Conservation (phyloP, 2,797 vertebrate genomes). For the Heterohyrax brucei region DNA sequence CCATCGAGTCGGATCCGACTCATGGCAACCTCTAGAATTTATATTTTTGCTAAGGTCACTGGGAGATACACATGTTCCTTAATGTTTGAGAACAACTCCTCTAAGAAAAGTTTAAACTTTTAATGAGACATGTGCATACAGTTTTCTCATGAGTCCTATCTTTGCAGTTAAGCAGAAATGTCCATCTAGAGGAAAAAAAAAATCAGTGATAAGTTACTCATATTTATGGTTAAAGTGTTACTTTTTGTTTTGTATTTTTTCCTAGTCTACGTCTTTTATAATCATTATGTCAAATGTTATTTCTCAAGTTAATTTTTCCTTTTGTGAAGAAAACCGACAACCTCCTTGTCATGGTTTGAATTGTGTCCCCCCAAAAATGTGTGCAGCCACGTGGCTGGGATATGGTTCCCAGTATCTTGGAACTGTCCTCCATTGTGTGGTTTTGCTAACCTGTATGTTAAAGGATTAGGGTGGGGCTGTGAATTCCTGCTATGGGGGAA, state of each 20-base stretch:
- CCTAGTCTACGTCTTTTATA: not conserved
- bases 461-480: no score
- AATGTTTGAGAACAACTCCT: no score
- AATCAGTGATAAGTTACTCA: not conserved
- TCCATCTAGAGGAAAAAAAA: not conserved
- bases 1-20: no score
- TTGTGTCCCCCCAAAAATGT: no score
- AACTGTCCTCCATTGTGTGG: no score
- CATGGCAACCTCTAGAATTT: not conserved
- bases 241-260: slow-evolving; percentile 17
- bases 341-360: no score
- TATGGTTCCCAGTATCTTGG: no score
- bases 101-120: not conserved
- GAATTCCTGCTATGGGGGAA: no score
- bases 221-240: not conserved
- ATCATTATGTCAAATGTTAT: not conserved
- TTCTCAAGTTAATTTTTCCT: not conserved
- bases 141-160: not conserved
- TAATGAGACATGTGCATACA: not conserved
- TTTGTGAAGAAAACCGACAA: not conserved
- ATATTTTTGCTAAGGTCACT: not conserved
- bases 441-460: no score
- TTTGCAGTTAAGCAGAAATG: not conserved
- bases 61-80: not conserved
- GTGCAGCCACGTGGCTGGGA: no score